A percentile compares a stretch with the other conserved stretches of the same genome.
These are phyloP conservation scores for Podocnemis expansa DNA, from an alignment of 2,113 vertebrate genomes.

Conservation along the genomic window DNA sequence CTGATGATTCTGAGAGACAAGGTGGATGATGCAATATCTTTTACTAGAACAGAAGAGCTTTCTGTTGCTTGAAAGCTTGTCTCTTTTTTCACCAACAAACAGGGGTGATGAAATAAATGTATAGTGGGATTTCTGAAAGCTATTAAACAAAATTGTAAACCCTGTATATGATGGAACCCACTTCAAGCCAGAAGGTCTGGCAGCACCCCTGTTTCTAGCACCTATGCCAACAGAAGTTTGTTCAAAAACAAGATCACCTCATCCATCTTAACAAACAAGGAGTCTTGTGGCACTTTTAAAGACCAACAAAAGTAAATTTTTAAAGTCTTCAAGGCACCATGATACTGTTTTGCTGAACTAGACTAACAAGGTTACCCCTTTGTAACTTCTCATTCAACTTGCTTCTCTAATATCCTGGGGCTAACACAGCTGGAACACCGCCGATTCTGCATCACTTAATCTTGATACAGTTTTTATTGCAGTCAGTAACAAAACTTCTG, in stretches of 20 bases:
- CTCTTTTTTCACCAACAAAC: background rate
- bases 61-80: background rate
- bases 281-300: no score
- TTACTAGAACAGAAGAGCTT: background rate
- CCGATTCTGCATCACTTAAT: background rate
- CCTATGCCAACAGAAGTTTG: background rate
- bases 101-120: no score
- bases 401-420: background rate
- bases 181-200: no score
- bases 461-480: background rate
- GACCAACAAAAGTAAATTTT: no score
- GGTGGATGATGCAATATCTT: background rate
- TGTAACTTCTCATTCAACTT: background rate
- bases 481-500: background rate
- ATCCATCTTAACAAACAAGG: background rate
- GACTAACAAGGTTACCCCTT: no score
- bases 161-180: no score
- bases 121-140: no score
- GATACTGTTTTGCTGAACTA: no score
- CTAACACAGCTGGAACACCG: background rate
- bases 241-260: background rate
- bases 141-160: no score
- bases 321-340: no score
- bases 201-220: no score
- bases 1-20: background rate